Base-by-base conservation (phyloP, 2,113 vertebrate species). In the Apus apus region DNA sequence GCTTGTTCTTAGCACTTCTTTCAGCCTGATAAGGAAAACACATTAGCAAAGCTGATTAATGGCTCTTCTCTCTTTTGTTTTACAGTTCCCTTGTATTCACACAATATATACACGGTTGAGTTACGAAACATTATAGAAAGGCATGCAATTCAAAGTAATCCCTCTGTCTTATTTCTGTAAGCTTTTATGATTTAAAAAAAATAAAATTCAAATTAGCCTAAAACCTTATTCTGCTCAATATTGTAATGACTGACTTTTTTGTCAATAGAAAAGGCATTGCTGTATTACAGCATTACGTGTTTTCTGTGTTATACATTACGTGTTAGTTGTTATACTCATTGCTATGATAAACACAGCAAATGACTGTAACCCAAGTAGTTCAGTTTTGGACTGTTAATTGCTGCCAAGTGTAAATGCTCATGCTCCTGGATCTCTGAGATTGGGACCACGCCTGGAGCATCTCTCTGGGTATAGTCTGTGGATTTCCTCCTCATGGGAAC, bases 1-100 rank as follows among this genome's bases (percentile, higher is more conserved):
- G 62, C 56, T 67, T 85, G 48, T 60, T 94, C 77, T 81, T 72
- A 68, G 30, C 46, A 80, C 19, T 94, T 86, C 70, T 75, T 79
- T 70, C 74, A 93, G 54, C 19, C 53, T 60, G 90, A 89, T 87
- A 96, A 90, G 67, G 50, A 88, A 95, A 95, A 91, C 45, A 95
- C 50, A 85, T 85, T 85, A 83, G n/a, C 67, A 80, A 80, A 85
- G 46, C 25, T 90, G 90, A 94, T 94, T 91, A 91, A 82, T 87
- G n/a, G 27, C 21, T 93, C 95, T 82, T 40, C 29, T 82, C 8
- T 38, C 65, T 85, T 78, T 72, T 66, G 65, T 79, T 87, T 91
- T 87, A 46, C 46, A 68, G n/a, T 75, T 91, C n/a, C 46, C 53
- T 53, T 36, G 45, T 72, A 81, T 51, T 85, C 9, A 1, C 67